Evolutionary conservation across 2,888 invertebrate species (phyloP), one percentile per base, ranked within the genome.

Genomic region (Acronicta leporina): DNA sequence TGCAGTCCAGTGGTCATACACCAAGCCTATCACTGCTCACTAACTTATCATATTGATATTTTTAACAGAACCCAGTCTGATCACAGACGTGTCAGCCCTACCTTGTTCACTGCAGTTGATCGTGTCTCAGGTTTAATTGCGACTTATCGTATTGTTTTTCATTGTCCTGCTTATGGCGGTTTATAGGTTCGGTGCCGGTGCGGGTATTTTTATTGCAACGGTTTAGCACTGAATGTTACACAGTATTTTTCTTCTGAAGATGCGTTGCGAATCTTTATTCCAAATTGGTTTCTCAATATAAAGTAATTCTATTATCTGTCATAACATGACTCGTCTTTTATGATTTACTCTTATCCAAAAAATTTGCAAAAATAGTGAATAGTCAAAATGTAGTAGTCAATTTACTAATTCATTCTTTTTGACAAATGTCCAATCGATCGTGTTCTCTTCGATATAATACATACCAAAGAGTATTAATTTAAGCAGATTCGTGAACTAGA

Each of bases 91-190:
- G 60, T 35, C 71, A 84, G 10, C 84, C 84, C 83, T 84, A 74
- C 15, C n/a, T 47, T 42, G 45, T 64, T 69, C 75, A 73, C 25
- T 48, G 72, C 65, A 63, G 75, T 70, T 80, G 70, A 83, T 79
- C 61, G 48, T 62, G 80, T 70, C 72, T 80, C 83, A 78, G 53
- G 82, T 84, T 84, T 81, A 79, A 83, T 81, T 77, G 79, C 73
- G 48, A 68, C 71, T 80, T 84, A 83, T 81, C 83, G 77, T 63
- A 80, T 83, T 82, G 80, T 79, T 80, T 77, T 83, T 84, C 84
- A 84, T 81, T 80, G 83, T 83, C 79, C 76, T 73, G 55, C 63
- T 68, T 73, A 73, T 64, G 50, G 76, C 50, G 48, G 59, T 70
- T 73, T 73, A 73, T 69, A 63, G 63, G 69, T 64, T 61, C 47